phyloP scores from a whole-genome alignment of 2,888 invertebrate genomes.

The Sminthurinus aureus region DNA sequence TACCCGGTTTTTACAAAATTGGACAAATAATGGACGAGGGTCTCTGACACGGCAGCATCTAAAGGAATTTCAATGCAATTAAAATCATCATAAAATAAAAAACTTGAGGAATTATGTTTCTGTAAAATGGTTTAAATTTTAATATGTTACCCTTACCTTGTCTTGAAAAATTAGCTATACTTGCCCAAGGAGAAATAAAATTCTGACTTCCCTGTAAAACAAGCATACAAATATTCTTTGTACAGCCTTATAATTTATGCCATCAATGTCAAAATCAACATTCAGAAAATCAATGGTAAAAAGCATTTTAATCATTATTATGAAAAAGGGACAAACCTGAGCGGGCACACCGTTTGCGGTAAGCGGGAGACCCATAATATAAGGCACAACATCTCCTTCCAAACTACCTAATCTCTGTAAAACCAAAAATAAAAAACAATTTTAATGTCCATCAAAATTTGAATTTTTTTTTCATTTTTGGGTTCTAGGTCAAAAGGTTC shows the following conservation, averaged over 20 bases:
- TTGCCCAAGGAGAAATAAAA: slow-evolving; percentile 63
- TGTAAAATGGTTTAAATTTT: too few relatives aligned
- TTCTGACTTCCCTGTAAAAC: slow-evolving; percentile 67
- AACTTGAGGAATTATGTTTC: too few relatives aligned
- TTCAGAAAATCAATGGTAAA: too few relatives aligned
- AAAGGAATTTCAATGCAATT: too few relatives aligned
- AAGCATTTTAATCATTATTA: too few relatives aligned
- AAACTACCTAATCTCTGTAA: slow-evolving; percentile 71
- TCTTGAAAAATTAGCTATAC: slow-evolving; percentile 73
- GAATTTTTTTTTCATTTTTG: too few relatives aligned
- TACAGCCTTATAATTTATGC: too few relatives aligned
- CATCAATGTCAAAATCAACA: too few relatives aligned
- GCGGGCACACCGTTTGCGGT: slow-evolving; percentile 57
- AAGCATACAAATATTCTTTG: neutral
- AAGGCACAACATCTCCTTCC: slow-evolving; percentile 77
- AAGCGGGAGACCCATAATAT: slow-evolving; percentile 78
- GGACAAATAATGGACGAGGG: slow-evolving; percentile 76
- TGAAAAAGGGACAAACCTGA: slow-evolving; percentile 62
- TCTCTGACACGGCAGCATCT: slow-evolving; percentile 79
- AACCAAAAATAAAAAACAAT: slow-evolving; percentile 17
- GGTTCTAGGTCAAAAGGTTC: too few relatives aligned
- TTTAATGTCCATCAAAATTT: neutral
- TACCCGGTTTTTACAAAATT: slow-evolving; percentile 86
- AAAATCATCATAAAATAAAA: too few relatives aligned
- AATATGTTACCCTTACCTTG: slow-evolving; percentile 62